phyloP scores from a whole-genome alignment of 2,797 vertebrate genomes.

The Diplodus sargus region DNA sequence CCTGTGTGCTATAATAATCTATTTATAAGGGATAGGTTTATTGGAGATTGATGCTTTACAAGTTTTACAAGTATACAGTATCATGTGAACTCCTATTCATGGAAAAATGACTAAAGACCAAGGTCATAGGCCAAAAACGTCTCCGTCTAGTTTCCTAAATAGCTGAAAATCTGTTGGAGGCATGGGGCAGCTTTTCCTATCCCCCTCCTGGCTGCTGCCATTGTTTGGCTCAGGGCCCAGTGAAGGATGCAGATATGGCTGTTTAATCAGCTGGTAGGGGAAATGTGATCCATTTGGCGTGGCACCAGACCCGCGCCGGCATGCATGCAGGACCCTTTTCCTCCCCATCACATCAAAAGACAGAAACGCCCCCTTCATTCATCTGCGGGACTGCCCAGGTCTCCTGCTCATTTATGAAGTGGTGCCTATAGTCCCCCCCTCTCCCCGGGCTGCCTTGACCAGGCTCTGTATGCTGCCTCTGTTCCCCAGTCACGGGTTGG shows the following conservation, averaged over 20 bases:
- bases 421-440: slow-evolving; percentile 62
- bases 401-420: slow-evolving; percentile 73
- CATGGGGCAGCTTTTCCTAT: slow-evolving; percentile 5
- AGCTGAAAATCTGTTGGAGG: slow-evolving; percentile 33
- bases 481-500: slow-evolving; percentile 75
- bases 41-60: not conserved
- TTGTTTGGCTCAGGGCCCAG: slow-evolving; percentile 63
- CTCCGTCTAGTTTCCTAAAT: slow-evolving; percentile 26
- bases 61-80: not conserved
- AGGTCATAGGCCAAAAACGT: slow-evolving; percentile 1
- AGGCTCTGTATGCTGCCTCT: slow-evolving; percentile 77
- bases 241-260: slow-evolving; percentile 74
- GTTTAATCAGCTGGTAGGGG: slow-evolving; percentile 81
- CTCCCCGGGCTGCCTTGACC: slow-evolving; percentile 38
- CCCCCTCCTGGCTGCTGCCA: slow-evolving; percentile 43
- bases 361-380: slow-evolving; percentile 67
- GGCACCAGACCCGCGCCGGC: slow-evolving; percentile 59
- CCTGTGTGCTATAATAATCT: not conserved
- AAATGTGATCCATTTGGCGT: slow-evolving; percentile 73
- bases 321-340: slow-evolving; percentile 59
- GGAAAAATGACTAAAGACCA: not conserved
- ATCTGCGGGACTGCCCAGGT: slow-evolving; percentile 56
- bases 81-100: not conserved
- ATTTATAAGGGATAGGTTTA: not conserved
- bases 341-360: slow-evolving; percentile 72